These are phyloP conservation scores for Lathamus discolor DNA, from an alignment of 2,113 vertebrate species.

Conservation along the genomic window DNA sequence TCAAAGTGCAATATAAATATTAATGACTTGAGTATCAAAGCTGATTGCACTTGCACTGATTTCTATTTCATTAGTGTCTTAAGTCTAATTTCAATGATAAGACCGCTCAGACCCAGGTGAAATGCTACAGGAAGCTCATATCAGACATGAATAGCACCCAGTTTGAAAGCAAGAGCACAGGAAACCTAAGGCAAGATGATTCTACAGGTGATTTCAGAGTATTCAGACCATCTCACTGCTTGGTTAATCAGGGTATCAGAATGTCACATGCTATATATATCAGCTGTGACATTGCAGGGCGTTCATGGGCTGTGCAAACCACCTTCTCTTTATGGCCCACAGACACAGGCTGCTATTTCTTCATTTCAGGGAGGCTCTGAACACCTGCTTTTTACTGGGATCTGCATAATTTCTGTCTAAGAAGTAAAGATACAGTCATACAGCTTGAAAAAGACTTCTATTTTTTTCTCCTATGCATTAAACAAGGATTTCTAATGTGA, in stretches of 20 bases:
- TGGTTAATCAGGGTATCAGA: neutral
- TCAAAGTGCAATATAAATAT: neutral
- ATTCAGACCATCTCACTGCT: neutral
- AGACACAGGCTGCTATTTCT: neutral
- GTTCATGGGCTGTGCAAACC: neutral
- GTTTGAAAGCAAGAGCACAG: neutral
- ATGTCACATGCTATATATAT: constrained; percentile 31
- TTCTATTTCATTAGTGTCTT: neutral
- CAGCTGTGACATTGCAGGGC: constrained; percentile 5
- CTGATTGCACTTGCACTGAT: neutral
- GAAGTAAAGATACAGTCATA: neutral
- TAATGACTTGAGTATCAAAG: neutral
- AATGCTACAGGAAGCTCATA: neutral
- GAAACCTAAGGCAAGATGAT: neutral
- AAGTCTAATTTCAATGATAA: neutral
- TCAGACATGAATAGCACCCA: neutral
- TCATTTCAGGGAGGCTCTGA: neutral
- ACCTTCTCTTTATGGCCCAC: neutral
- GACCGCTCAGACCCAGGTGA: neutral
- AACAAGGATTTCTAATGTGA: neutral
- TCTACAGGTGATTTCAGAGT: neutral
- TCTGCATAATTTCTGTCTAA: neutral
- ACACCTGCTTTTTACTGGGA: neutral
- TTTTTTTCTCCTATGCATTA: neutral
- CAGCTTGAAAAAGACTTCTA: neutral